Evolutionary conservation across 2,888 invertebrate genomes (phyloP), one percentile per base, ranked within the genome.

Genomic region (Noctua comes): DNA sequence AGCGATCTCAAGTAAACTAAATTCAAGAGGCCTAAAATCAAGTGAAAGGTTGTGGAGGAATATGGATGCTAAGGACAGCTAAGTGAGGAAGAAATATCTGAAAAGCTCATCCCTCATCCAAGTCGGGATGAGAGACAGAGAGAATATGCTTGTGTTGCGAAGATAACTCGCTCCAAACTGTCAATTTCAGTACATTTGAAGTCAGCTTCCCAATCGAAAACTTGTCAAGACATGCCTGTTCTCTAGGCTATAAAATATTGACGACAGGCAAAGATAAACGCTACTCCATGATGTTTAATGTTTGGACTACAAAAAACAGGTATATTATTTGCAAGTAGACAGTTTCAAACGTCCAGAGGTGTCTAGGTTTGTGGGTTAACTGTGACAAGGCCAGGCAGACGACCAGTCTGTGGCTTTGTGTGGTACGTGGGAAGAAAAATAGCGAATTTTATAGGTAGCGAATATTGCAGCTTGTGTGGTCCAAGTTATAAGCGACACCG

Each of bases 281-380:
- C 18, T 6, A 36, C n/a, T 43, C 18, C 13, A 36, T 31, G 16
- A 21, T 69, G 62, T 77, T 65, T 16, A 59, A 70, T 57, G 64
- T 73, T 75, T 81, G 70, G 62, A 62, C 81, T 65, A 79, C 76
- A 73, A 82, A 80, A 76, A 82, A 80, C 77, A 72, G 80, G 79
- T 84, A 73, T 65, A 73, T 27, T 71, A 76, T 43, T 36, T 71
- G 68, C 70, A 48, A 75, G n/a, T 65, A 75, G 69, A 81, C 71
- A 79, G 79, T 87, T 84, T 71, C 27, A 57, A 57, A 71, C 43
- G 80, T 86, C 74, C 75, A 82, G 75, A 82, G 86, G 75, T 78
- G 87, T 86, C 80, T 89, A 66, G 80, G 87, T 91, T 91, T 90
- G 88, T 92, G 86, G 91, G 91, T 90, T 91, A 91, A 88, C 89